phyloP scores from a whole-genome alignment of 2,113 vertebrate genomes.

The Helogale parvula region DNA sequence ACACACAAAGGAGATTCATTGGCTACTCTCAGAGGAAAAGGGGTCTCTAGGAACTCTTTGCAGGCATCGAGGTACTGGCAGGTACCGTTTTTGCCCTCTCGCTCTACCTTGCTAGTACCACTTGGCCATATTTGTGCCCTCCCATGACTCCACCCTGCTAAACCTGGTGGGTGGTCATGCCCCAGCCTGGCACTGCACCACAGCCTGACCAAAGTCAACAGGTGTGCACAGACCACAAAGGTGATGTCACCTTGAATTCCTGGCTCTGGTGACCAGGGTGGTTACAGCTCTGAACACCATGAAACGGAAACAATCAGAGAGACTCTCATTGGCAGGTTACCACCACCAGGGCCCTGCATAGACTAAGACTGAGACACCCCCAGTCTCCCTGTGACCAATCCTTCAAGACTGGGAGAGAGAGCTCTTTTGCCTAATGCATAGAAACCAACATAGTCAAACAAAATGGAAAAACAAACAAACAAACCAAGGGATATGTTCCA shows the following conservation, averaged over 20 bases:
- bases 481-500: background rate
- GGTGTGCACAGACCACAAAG: background rate
- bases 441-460: background rate
- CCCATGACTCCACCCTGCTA: background rate
- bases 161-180: background rate
- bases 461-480: background rate
- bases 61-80: background rate
- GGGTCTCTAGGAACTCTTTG: background rate
- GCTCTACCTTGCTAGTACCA: background rate
- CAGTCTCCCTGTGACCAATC: background rate
- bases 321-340: background rate
- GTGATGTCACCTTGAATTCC: background rate
- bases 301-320: background rate
- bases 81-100: background rate
- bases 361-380: background rate
- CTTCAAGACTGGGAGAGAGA: background rate
- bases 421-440: background rate
- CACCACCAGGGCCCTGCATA: background rate
- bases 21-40: background rate
- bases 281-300: background rate
- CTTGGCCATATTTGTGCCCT: background rate
- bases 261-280: background rate
- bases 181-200: background rate
- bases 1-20: background rate
- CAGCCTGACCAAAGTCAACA: background rate